phyloP scores from a whole-genome alignment of 2,113 vertebrate species.

The Nerophis ophidion region DNA sequence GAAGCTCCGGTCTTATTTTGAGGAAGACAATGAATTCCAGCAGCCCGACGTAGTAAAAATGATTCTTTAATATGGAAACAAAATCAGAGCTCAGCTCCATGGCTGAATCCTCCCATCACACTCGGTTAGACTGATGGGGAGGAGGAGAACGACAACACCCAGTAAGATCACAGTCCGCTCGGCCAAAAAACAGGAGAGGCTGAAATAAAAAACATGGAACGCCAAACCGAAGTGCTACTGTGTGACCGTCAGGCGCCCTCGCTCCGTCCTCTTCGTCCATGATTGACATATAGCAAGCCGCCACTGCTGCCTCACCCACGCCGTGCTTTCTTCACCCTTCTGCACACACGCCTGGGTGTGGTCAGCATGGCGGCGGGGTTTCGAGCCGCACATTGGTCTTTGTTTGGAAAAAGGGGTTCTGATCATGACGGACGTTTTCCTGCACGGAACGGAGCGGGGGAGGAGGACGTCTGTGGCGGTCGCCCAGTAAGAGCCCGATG shows the following conservation, averaged over 20 bases:
- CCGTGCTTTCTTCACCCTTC: constrained; percentile 20
- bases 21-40: constrained; percentile 28
- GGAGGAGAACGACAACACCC: constrained; percentile 66
- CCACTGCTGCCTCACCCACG: constrained; percentile 40
- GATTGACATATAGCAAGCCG: constrained; percentile 26
- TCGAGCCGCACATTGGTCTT: constrained; percentile 29
- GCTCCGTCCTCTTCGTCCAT: constrained; percentile 30
- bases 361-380: constrained; percentile 19
- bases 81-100: constrained; percentile 79
- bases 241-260: constrained; percentile 45
- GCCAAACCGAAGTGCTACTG: constrained; percentile 66
- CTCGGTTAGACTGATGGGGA: constrained; percentile 70
- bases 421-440: constrained; percentile 40
- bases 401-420: constrained; percentile 31
- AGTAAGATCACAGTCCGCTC: constrained; percentile 77
- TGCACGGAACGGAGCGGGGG: constrained; percentile 30
- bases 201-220: constrained; percentile 67
- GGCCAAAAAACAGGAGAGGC: constrained; percentile 80
- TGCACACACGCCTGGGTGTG: constrained; percentile 8
- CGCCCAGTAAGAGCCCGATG: constrained; percentile 66
- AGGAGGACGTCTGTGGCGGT: constrained; percentile 40
- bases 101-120: constrained; percentile 70
- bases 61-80: constrained; percentile 77
- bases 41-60: constrained; percentile 65
- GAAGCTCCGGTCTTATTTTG: too few relatives aligned